These are phyloP conservation scores for Cyclura pinguis DNA, from an alignment of 2,797 vertebrate species.

Conservation along the genomic window DNA sequence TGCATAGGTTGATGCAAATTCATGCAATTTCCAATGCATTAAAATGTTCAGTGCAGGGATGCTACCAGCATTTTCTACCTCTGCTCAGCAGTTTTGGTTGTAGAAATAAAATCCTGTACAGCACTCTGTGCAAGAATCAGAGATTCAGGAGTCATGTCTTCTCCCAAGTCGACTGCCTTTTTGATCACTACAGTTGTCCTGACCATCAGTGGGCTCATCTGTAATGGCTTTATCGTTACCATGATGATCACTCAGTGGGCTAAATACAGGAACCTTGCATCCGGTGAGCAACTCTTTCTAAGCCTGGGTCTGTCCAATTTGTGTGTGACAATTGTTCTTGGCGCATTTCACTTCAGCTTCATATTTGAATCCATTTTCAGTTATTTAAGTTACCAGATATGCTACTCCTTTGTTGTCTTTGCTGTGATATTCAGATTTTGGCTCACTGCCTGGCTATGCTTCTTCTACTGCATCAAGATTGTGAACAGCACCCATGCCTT, in stretches of 20 bases:
- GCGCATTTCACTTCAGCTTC: too few relatives aligned
- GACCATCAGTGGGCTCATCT: neutral
- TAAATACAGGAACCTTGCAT: neutral
- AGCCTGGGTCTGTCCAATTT: neutral
- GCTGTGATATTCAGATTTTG: neutral
- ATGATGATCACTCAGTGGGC: neutral
- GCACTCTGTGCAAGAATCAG: neutral
- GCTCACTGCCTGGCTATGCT: constrained; percentile 12
- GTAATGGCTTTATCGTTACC: neutral
- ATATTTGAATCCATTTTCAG: too few relatives aligned
- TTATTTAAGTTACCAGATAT: too few relatives aligned
- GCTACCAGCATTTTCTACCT: neutral
- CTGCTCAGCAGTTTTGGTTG: neutral
- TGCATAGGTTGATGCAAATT: neutral
- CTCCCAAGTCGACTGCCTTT: neutral
- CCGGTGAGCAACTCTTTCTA: neutral
- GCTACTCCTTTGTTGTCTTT: neutral
- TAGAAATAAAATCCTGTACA: neutral
- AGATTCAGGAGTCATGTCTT: neutral
- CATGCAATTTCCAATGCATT: too few relatives aligned
- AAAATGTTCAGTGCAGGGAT: neutral
- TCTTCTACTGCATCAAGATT: constrained; percentile 10
- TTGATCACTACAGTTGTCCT: neutral
- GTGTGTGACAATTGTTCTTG: neutral
- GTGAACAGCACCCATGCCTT: neutral